These are phyloP conservation scores for Stichopus horrens DNA, from an alignment of 53 echinoderm and acorn worm genomes.

Conservation along the genomic window DNA sequence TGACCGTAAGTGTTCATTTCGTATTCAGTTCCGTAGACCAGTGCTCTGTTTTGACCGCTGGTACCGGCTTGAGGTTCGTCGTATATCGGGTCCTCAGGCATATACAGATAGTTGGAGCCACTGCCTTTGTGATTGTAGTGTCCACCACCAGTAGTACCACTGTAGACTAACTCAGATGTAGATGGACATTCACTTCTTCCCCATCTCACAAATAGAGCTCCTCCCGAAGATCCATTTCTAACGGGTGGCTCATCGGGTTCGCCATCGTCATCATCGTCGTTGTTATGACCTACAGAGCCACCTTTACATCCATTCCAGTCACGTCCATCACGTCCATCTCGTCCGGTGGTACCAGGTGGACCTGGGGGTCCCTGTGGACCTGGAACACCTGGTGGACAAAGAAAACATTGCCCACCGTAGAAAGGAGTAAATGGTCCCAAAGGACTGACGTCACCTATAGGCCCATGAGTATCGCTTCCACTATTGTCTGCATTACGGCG, in stretches of 20 bases:
- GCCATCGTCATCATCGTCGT: no score
- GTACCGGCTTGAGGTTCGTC: constrained; percentile 9
- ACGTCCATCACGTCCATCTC: background rate
- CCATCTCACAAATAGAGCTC: constrained; percentile 41
- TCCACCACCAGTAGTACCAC: constrained; percentile 39
- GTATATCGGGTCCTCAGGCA: constrained; percentile 49
- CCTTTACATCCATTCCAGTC: constrained; percentile 1
- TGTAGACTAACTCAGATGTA: constrained; percentile 13
- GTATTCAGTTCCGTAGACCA: constrained; percentile 52
- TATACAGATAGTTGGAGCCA: constrained; percentile 51
- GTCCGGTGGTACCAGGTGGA: background rate
- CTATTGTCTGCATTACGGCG: background rate
- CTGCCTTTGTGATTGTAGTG: constrained; percentile 46
- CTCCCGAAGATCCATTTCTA: background rate
- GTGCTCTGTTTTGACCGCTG: background rate
- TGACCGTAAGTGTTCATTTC: constrained; percentile 34
- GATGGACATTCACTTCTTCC: constrained; percentile 27
- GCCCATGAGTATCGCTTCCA: background rate
- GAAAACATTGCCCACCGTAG: background rate
- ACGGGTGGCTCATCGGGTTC: background rate
- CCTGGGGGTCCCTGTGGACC: background rate
- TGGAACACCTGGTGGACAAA: background rate
- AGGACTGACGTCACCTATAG: background rate
- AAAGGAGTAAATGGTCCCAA: background rate
- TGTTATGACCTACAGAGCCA: background rate